A percentile compares a stretch with the other conserved stretches of the same genome.
Evolutionary conservation across 2,797 vertebrate genomes (phyloP).

Genomic region (Neosilurus hyrtlii): DNA sequence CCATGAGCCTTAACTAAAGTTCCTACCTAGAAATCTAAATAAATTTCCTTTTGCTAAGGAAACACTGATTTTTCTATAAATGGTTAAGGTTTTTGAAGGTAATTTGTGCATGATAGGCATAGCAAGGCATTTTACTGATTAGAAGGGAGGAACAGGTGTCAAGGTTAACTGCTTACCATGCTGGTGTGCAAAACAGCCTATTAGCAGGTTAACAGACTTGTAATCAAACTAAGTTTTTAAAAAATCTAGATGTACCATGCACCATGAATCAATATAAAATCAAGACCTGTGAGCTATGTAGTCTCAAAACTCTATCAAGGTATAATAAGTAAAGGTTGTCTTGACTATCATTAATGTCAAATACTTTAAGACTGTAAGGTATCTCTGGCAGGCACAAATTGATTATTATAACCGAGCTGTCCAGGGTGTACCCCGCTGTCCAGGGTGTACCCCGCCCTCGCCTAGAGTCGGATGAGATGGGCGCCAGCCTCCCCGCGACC

Average conservation of each 20-base stretch:
- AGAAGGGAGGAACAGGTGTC: not conserved
- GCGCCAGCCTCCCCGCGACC: too few species aligned
- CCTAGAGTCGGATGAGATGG: too few species aligned
- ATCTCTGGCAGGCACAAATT: too few species aligned
- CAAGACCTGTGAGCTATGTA: not conserved
- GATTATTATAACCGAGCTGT: too few species aligned
- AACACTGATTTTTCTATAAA: conserved; percentile 46
- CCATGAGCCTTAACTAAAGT: conserved; percentile 71
- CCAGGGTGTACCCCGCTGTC: too few species aligned
- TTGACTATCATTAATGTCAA: not conserved
- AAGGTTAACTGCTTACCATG: not conserved
- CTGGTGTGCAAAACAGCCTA: not conserved
- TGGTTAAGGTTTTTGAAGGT: not conserved
- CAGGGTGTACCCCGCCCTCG: too few species aligned
- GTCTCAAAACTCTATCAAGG: not conserved
- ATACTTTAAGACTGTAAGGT: not conserved
- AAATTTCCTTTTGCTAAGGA: conserved; percentile 70
- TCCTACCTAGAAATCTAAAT: conserved; percentile 79
- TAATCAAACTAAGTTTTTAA: not conserved
- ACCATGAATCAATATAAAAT: not conserved
- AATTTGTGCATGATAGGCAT: not conserved
- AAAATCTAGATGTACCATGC: not conserved
- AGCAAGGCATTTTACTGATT: not conserved
- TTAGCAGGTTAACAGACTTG: not conserved
- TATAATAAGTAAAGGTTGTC: not conserved